Conservation (phyloP, 2,888 invertebrate species). For the Rotaria sp. region DNA sequence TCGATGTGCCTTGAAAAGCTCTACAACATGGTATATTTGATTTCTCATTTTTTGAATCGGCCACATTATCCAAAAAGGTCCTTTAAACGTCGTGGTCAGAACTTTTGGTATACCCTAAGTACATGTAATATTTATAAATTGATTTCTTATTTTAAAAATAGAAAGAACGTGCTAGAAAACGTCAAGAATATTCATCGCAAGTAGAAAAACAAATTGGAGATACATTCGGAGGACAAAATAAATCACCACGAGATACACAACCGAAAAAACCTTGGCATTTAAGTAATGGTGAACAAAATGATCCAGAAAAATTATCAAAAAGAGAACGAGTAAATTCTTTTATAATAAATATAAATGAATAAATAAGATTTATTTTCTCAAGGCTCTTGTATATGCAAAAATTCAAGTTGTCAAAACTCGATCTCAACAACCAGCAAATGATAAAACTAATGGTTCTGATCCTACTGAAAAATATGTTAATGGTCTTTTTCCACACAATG, state of each 20-base stretch:
- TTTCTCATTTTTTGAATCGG: no score
- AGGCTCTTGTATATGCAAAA: slow-evolving; percentile 18
- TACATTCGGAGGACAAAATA: neutral
- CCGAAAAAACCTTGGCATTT: neutral
- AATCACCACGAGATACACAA: neutral
- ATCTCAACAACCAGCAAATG: neutral
- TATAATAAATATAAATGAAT: neutral
- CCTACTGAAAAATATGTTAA: neutral
- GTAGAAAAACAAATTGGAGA: neutral
- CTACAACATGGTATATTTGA: no score
- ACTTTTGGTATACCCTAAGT: no score
- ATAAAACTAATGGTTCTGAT: neutral
- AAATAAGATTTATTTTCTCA: neutral
- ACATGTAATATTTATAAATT: no score
- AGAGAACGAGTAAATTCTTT: neutral
- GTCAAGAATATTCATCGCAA: neutral
- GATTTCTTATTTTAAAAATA: no score
- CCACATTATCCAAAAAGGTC: no score
- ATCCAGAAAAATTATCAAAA: neutral
- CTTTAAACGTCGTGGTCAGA: no score
- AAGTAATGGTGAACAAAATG: neutral
- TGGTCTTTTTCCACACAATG: neutral
- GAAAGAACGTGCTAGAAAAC: neutral
- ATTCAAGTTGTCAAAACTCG: no score
- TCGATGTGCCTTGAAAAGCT: no score